Evolutionary conservation across 2,888 invertebrate genomes (phyloP).

Genomic region (Amblyjoppa fuscipennis): DNA sequence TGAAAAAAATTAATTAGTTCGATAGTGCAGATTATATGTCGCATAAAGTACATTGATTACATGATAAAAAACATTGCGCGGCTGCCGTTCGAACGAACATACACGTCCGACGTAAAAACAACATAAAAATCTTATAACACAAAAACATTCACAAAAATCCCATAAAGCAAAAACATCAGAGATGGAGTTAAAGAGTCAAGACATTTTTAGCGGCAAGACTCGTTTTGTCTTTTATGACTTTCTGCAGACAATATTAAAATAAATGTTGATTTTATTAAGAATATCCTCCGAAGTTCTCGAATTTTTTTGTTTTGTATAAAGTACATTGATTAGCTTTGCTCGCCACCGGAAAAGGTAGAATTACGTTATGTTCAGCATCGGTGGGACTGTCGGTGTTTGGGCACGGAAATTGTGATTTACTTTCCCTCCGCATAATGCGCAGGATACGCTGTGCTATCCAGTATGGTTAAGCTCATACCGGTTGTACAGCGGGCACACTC

Average conservation of each 20-base stretch:
- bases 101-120: too few relatives aligned
- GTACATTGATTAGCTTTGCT: not conserved
- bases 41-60: not conserved
- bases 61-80: not conserved
- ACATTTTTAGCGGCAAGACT: too few relatives aligned
- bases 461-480: conserved; percentile 64
- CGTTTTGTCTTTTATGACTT: too few relatives aligned
- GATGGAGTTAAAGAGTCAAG: too few relatives aligned
- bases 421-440: conserved; percentile 79
- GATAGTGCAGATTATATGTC: not conserved
- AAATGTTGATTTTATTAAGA: too few relatives aligned
- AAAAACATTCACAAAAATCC: too few relatives aligned
- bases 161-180: too few relatives aligned
- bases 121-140: too few relatives aligned
- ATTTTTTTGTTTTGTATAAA: too few relatives aligned
- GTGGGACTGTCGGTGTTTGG: conserved; percentile 69
- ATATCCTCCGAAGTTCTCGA: too few relatives aligned
- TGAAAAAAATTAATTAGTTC: not conserved
- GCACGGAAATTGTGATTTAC: conserved; percentile 82
- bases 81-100: too few relatives aligned
- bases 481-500: conserved; percentile 5
- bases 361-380: conserved; percentile 72
- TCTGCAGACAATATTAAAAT: too few relatives aligned
- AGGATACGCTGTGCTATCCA: conserved; percentile 72
- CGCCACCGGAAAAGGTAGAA: conserved; percentile 77